Base-by-base conservation (phyloP, 2,888 invertebrate species). In the Steromphala cineraria region DNA sequence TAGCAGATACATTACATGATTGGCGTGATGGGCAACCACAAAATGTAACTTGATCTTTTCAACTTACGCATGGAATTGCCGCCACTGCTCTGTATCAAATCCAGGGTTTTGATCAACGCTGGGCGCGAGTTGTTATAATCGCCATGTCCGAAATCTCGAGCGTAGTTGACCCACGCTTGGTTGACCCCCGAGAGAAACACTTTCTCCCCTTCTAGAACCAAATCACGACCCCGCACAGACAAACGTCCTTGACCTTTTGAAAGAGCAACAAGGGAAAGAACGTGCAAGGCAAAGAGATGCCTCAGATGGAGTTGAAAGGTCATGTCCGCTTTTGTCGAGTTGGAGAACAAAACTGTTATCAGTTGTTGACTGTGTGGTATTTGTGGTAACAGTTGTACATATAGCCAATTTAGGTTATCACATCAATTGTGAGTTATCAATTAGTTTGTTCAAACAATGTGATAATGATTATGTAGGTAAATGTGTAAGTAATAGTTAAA, bases 181-280 rank as follows among this genome's bases (percentile, higher is more conserved):
- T 87, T 87, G 53, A 87, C 77, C 75, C 87, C 86, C 13, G 86
- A 87, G 19, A 87, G 46, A 79, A 85, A 87, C 36, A 87, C 85
- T 56, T 84, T 86, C 53, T 86, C 84, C 28, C 83, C 84, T 79
- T 82, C 82, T 1, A 86, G 79, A n/a, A 78, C 77, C 8, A 86
- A 55, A 28, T 83, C 80, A 13, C 71, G 76, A 5, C 82, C 83
- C 21, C 46, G 82, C 8, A 85, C 86, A 75, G 81, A 75, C 40
- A 86, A 75, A 74, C 75, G 24, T 17, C 31, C 28, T 36, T 71
- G 71, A 17, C 71, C 75, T 15, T 7, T 46, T 15, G 75, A 75
- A 21, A 53, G 75, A 17, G 8, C 21, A 0, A 31, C 17, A 24
- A 75, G 53, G 15, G 19, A 53, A 17, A 31, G 31, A 17, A 53